Conservation (phyloP, 2,888 invertebrate species). For the Hydriomena furcata region DNA sequence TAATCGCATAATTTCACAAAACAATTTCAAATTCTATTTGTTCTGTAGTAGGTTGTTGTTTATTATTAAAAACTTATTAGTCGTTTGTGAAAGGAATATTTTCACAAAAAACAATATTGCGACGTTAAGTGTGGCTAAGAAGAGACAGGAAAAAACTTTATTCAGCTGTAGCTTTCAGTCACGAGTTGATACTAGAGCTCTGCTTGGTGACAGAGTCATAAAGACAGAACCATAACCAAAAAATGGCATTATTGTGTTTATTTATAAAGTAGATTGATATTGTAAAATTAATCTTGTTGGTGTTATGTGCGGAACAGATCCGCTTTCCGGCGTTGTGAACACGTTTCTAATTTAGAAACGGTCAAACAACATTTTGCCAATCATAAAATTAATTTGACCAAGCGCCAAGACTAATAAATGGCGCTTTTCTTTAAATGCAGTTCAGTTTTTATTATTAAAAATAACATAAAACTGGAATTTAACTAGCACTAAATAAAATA, state of each 20-base stretch:
- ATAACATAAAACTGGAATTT: too few species aligned
- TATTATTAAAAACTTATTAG: not conserved
- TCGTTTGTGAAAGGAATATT: too few species aligned
- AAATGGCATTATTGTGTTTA: constrained; percentile 6
- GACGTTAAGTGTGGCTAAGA: too few species aligned
- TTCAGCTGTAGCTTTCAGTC: too few species aligned
- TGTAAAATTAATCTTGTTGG: constrained; percentile 39
- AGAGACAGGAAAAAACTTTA: too few species aligned
- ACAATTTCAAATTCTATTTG: constrained; percentile 19
- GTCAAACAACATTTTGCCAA: constrained; percentile 37
- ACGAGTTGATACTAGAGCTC: too few species aligned
- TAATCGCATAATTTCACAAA: constrained; percentile 23
- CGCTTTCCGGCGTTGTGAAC: constrained; percentile 38
- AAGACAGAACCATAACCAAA: not conserved
- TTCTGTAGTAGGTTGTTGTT: constrained; percentile 5
- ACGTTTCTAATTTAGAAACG: constrained; percentile 58
- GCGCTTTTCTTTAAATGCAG: not conserved
- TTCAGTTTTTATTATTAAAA: too few species aligned
- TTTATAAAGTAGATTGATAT: constrained; percentile 33
- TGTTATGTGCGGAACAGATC: constrained; percentile 42
- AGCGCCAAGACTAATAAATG: constrained; percentile 3
- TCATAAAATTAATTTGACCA: constrained; percentile 19
- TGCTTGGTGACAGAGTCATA: too few species aligned
- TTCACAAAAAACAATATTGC: too few species aligned
- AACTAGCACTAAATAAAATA: too few species aligned